Conservation (phyloP, 2,888 invertebrate genomes). For the Phoenoteleia sp. region DNA sequence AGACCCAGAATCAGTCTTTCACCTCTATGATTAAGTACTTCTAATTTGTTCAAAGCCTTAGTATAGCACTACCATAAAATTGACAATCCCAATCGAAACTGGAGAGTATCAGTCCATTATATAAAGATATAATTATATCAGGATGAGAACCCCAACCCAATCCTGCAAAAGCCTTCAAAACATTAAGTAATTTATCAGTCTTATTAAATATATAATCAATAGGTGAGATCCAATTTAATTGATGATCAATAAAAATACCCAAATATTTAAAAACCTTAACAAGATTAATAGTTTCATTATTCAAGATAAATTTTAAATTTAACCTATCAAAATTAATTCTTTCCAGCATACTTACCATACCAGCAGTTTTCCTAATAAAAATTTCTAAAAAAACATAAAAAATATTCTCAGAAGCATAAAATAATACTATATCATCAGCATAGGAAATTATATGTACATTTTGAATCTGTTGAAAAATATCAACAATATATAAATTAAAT, state of each 20-base stretch:
- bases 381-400: neutral
- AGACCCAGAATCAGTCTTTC: neutral
- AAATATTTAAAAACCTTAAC: no score
- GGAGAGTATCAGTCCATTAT: neutral
- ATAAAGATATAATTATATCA: no score
- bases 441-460: neutral
- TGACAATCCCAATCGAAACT: neutral
- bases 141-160: conserved; percentile 4
- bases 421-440: conserved; percentile 1
- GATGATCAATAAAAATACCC: no score
- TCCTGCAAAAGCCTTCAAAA: neutral
- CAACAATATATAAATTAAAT: neutral
- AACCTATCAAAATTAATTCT: neutral
- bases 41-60: neutral
- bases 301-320: neutral
- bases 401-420: neutral
- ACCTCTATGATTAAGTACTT: neutral
- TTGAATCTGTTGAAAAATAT: neutral
- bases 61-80: neutral
- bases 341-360: neutral
- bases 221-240: neutral
- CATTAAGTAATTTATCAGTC: neutral
- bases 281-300: no score
- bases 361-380: neutral
- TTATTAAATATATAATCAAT: neutral